phyloP scores from a whole-genome alignment of 2,888 invertebrate genomes.

The Trissolcus brochymenae region DNA sequence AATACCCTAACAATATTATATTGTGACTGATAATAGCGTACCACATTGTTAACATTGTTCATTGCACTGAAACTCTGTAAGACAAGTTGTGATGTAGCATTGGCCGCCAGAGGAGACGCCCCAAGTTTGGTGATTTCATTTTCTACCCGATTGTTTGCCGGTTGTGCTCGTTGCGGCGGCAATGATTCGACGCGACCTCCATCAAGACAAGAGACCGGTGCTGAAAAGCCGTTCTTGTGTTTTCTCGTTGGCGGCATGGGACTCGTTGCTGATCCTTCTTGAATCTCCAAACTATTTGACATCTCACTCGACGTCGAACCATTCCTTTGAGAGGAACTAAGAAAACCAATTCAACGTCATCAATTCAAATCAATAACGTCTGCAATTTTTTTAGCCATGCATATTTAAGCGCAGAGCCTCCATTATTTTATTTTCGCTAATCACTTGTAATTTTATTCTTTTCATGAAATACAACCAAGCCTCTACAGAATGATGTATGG shows the following conservation, averaged over 20 bases:
- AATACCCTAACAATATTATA: background rate
- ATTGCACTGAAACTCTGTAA: slow-evolving; percentile 70
- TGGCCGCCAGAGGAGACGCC: slow-evolving; percentile 61
- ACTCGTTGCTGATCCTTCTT: slow-evolving; percentile 54
- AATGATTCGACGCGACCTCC: slow-evolving; percentile 58
- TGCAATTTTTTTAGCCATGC: background rate
- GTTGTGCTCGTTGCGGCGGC: slow-evolving; percentile 42
- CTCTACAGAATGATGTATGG: no score
- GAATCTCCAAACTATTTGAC: slow-evolving; percentile 40
- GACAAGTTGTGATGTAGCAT: slow-evolving; percentile 68
- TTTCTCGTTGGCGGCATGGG: slow-evolving; percentile 67
- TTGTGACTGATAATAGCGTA: background rate
- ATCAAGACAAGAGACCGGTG: slow-evolving; percentile 50
- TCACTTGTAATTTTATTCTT: no score
- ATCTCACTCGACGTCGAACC: slow-evolving; percentile 42
- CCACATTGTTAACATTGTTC: slow-evolving; percentile 63
- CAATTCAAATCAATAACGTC: background rate
- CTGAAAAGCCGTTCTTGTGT: slow-evolving; percentile 65
- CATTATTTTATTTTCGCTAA: no score
- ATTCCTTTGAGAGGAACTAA: slow-evolving; percentile 36
- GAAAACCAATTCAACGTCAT: background rate
- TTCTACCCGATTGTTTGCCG: slow-evolving; percentile 46
- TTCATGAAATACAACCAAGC: no score
- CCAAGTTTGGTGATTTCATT: slow-evolving; percentile 53
- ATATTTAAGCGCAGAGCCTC: no score